Base-by-base conservation (phyloP, 2,113 vertebrate species). In the Cebus imitator region DNA sequence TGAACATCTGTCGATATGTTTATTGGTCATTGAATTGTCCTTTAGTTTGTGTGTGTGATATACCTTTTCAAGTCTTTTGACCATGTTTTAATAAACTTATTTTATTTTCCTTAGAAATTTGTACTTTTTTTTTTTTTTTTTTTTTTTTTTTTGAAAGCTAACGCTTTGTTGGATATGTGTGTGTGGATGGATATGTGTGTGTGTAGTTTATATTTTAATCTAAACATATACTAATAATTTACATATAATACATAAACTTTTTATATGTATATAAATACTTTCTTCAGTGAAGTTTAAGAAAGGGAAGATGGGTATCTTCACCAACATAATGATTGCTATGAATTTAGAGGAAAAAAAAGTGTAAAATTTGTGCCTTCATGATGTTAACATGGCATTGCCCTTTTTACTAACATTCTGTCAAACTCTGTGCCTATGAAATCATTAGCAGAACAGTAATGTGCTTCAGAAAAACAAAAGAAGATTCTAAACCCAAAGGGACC, bases 251-350 rank as follows among this genome's bases (percentile, higher is more conserved):
- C 40, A 40, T 20, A 52, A 55, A 70, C 61, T 48, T 66, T 45
- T 83, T 37, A 86, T 40, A 48, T 79, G 76, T 52, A 52, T 79
- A 50, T 52, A 35, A 58, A 37, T 37, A 21, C 61, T 95, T 94
- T 87, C 82, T 91, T 95, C 43, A 83, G 14, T 83, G 32, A 94
- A 45, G 21, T 61, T 92, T 90, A 68, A 79, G 79, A 84, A 94
- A 87, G n/a, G 12, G 30, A 90, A 1, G 5, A 1, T 85, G 32
- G 23, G 3, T 32, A 61, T 88, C 45, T 75, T 55, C 6, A n/a
- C 35, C 40, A 70, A 32, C 14, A 25, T 82, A 35, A 82, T 40
- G 17, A 73, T 4, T 76, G 55, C 32, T 14, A 48, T 14, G 13
- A 23, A 70, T 93, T 95, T 64, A 93, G 58, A 90, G 76, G 35